phyloP scores from a whole-genome alignment of 2,113 vertebrate species.

The Pluvialis apricaria region DNA sequence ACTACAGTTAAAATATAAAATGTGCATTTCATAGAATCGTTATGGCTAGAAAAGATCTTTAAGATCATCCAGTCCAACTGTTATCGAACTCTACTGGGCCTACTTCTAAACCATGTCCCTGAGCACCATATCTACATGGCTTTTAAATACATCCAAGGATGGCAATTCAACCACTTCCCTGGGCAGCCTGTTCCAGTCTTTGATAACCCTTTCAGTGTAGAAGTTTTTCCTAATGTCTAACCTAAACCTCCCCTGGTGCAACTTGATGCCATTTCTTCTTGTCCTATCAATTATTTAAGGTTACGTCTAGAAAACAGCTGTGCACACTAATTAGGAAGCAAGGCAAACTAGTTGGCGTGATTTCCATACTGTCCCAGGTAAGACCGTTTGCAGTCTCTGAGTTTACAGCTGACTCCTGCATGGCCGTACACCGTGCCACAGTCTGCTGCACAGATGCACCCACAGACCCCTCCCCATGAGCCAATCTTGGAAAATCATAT shows the following conservation, averaged over 20 bases:
- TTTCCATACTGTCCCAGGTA: neutral
- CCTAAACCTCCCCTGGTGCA: no score
- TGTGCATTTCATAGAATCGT: neutral
- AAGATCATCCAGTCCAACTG: no score
- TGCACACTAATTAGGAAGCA: neutral
- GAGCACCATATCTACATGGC: no score
- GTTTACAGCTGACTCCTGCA: neutral
- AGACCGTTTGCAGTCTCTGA: fast-evolving
- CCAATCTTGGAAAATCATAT: neutral
- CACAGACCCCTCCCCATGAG: neutral
- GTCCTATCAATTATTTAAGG: neutral
- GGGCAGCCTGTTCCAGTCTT: no score
- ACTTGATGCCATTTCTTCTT: no score
- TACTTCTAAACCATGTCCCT: no score
- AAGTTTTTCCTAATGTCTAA: no score
- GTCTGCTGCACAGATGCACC: neutral
- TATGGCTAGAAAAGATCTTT: no score
- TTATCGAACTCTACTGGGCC: no score
- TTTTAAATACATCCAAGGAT: no score
- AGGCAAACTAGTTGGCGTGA: neutral
- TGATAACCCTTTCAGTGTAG: no score
- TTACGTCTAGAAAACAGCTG: neutral
- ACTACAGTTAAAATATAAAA: neutral
- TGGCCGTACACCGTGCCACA: fast-evolving
- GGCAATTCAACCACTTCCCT: no score